phyloP scores from a whole-genome alignment of 2,113 vertebrate genomes.

The Colinus virginianus region DNA sequence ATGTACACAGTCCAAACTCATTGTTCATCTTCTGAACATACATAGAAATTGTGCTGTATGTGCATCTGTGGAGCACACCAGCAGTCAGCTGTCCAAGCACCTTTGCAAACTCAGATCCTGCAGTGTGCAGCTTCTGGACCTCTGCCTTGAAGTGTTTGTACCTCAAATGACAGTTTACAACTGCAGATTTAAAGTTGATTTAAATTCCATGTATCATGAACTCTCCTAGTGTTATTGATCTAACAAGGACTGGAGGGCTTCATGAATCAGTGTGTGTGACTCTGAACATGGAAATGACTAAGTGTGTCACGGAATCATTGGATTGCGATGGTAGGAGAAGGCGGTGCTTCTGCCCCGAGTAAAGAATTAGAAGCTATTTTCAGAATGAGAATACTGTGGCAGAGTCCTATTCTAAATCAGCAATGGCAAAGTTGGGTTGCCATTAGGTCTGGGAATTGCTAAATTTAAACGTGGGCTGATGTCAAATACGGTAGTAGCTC shows the following conservation, averaged over 20 bases:
- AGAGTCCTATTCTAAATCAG: constrained; percentile 49
- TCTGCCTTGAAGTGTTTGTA: not conserved
- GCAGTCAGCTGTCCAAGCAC: not conserved
- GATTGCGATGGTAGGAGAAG: not conserved
- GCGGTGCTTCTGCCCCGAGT: not conserved
- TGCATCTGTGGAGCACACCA: not conserved
- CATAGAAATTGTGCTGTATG: not conserved
- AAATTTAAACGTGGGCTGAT: constrained; percentile 30
- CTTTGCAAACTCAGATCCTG: not conserved
- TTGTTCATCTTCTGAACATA: not conserved
- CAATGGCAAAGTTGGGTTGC: not conserved
- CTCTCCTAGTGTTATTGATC: not conserved
- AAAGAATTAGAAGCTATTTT: constrained; percentile 48
- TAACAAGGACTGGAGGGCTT: not conserved
- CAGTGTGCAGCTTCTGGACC: not conserved
- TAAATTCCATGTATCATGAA: not conserved
- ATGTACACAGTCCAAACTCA: not conserved
- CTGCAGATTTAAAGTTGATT: not conserved
- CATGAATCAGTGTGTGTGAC: not conserved
- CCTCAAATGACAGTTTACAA: not conserved
- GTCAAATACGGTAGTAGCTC: constrained; percentile 24
- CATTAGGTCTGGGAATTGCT: constrained; percentile 47
- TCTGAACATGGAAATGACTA: not conserved
- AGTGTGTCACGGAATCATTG: not conserved
- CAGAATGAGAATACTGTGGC: constrained; percentile 52